Conservation (phyloP, 1,140 invertebrate species). For the Drosophila malerkotliana region DNA sequence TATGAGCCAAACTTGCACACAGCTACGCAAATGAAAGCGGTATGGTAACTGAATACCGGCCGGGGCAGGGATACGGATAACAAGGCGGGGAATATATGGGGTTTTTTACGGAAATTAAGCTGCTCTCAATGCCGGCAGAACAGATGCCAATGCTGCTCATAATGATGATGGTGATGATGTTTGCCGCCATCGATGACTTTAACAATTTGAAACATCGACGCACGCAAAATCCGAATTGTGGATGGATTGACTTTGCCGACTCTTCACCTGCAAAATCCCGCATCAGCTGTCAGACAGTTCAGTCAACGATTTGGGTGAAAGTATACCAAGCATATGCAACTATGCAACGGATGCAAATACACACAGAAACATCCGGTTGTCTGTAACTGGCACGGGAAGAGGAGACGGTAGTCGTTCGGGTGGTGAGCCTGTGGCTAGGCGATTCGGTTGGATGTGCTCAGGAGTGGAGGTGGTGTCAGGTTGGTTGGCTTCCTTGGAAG, state of each 20-base stretch:
- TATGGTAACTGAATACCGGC: background rate
- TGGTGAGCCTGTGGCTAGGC: constrained; percentile 1
- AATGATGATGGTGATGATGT: background rate
- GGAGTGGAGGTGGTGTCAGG: background rate
- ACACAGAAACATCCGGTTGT: constrained; percentile 25
- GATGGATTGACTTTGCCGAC: constrained; percentile 8
- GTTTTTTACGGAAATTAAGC: constrained; percentile 58
- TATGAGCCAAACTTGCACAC: constrained; percentile 21
- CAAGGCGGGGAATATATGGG: constrained; percentile 12
- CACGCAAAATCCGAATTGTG: constrained; percentile 26
- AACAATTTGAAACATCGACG: constrained; percentile 21
- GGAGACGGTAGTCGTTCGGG: constrained; percentile 7
- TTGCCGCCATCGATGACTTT: constrained; percentile 9
- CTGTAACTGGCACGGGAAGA: constrained; percentile 1
- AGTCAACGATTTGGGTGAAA: constrained; percentile 26
- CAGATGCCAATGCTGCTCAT: constrained; percentile 2
- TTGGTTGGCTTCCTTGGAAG: constrained; percentile 1
- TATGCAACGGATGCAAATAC: constrained; percentile 29
- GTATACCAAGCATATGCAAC: constrained; percentile 45
- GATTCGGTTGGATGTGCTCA: constrained; percentile 7
- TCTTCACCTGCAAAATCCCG: constrained; percentile 8
- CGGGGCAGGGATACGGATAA: constrained; percentile 2
- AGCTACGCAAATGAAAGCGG: constrained; percentile 15
- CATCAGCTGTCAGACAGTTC: constrained; percentile 17
- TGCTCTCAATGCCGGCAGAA: constrained; percentile 29